phyloP scores from a whole-genome alignment of 1,140 invertebrate species.

The Megalonaias nervosa region DNA sequence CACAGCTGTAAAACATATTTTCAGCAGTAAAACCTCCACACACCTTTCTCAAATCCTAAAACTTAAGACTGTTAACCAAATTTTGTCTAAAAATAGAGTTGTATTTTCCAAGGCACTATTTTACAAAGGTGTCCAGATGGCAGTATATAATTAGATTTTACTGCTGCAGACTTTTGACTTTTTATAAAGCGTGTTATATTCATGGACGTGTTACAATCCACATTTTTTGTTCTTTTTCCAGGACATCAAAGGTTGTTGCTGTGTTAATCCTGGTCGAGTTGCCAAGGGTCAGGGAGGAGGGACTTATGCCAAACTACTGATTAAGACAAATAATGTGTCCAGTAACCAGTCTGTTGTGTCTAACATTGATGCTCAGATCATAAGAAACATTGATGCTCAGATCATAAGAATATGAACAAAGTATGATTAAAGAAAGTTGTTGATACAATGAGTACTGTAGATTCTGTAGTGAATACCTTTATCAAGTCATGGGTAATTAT shows the following conservation, averaged over 20 bases:
- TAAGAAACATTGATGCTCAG: not conserved
- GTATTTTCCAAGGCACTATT: no score
- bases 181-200: not conserved
- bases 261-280: conserved; percentile 88
- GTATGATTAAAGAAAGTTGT: no score
- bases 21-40: no score
- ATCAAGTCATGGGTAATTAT: no score
- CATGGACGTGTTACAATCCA: not conserved
- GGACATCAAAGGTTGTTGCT: conserved; percentile 82
- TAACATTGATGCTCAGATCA: not conserved
- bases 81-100: no score
- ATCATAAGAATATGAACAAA: no score
- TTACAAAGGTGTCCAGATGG: not conserved
- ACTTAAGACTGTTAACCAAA: no score
- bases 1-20: no score
- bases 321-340: conserved; percentile 36
- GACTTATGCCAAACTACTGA: conserved; percentile 73
- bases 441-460: no score
- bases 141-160: conserved; percentile 3
- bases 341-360: conserved; percentile 24
- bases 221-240: conserved; percentile 64
- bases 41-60: no score
- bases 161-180: not conserved
- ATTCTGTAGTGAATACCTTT: no score
- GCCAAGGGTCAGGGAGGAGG: conserved; percentile 78